Base-by-base conservation (phyloP, 2,797 vertebrate species). In the Onychomys leucogaster region DNA sequence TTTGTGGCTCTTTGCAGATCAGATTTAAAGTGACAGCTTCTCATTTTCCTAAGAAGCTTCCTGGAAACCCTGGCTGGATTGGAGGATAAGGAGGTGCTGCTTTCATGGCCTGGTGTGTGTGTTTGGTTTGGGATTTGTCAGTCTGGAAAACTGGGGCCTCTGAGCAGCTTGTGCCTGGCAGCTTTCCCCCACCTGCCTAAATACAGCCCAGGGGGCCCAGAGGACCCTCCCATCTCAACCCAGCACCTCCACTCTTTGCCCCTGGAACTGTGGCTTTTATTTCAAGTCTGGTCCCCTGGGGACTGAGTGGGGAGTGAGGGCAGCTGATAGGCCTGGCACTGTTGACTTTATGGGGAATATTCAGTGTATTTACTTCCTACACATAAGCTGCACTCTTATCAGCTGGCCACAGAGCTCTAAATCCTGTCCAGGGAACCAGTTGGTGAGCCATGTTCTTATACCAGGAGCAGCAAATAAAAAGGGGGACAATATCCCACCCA, bases 371-470 rank as follows among this genome's bases (percentile, higher is more conserved):
- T 98, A 98, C 98, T 98, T 98, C 98, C 97, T 97, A 96, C 96
- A 97, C 98, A 97, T 94, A 97, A 98, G 97, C 98, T 87, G 91
- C 11, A 43, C 98, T 98, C 99, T 99, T 99, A 99, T 99, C 99
- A 97, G 98, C 93, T 97, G 98, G 98, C 99, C 98, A 99, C 99
- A 99, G 99, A 99, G 98, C 99, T 99, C 99, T 99, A 99, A 99
- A 99, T 98, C 98, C 99, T 99, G 99, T 99, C 99, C 99, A 98
- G 97, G 97, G 92, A 98, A 98, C 98, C 99, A 99, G 98, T 99
- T 99, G 99, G 99, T 99, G 99, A 98, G 99, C 99, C 99, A 98
- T 99, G 99, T 99, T 98, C 98, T 99, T 98, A 98, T 92, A 98
- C 97, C 98, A 97, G 97, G 98, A 98, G 96, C 71, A 98, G 98